phyloP scores from a whole-genome alignment of 37 sponge, comb jelly and placozoan species.

The Mnemiopsis leidyi region DNA sequence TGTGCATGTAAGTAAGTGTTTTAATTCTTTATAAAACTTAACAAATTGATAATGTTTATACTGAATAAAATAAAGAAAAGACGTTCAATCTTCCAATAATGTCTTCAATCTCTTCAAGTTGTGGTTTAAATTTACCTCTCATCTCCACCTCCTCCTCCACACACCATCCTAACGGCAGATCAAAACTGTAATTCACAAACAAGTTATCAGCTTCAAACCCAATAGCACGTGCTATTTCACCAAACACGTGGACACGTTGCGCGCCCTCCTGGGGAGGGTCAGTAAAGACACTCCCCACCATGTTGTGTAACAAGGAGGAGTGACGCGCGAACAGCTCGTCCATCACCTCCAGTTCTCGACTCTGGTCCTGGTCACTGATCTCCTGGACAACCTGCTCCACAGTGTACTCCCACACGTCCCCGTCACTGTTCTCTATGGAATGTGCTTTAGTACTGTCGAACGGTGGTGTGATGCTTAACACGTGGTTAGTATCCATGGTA shows the following conservation, averaged over 20 bases:
- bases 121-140: conserved; percentile 41
- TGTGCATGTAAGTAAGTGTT: no score
- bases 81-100: no score
- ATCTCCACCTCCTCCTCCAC: conserved; percentile 46
- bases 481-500: conserved; percentile 32
- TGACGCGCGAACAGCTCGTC: conserved; percentile 59
- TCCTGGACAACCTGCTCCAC: conserved; percentile 28
- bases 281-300: conserved; percentile 7
- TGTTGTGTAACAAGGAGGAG: conserved; percentile 39
- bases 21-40: no score
- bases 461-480: conserved; percentile 3
- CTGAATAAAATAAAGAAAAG: no score
- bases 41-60: no score
- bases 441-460: not conserved
- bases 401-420: conserved; percentile 60
- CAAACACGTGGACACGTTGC: conserved; percentile 30
- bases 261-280: not conserved
- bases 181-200: conserved; percentile 57
- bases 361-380: conserved; percentile 31
- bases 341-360: conserved; percentile 26
- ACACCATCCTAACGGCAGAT: conserved; percentile 58
- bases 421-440: conserved; percentile 53
- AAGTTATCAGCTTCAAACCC: conserved; percentile 16
- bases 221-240: conserved; percentile 34
- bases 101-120: no score